phyloP scores from a whole-genome alignment of 1,140 invertebrate genomes.

The Psilanteris sp. region DNA sequence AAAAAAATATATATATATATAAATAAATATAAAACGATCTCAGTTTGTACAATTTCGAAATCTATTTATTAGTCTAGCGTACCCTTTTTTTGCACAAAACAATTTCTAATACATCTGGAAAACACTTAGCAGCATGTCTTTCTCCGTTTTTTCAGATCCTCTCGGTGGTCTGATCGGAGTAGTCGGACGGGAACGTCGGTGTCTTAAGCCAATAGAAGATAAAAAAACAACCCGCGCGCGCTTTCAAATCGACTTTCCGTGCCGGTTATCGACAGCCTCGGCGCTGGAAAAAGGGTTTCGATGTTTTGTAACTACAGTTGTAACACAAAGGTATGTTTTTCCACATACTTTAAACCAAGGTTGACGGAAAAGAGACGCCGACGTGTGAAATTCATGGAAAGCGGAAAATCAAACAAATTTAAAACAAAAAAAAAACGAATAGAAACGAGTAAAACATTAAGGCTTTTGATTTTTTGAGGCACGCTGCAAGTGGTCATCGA shows the following conservation, averaged over 20 bases:
- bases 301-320: slow-evolving; percentile 50
- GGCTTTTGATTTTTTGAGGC: slow-evolving; percentile 8
- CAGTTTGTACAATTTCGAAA: too few species aligned
- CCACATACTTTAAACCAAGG: slow-evolving; percentile 18
- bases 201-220: slow-evolving; percentile 50
- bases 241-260: slow-evolving; percentile 12
- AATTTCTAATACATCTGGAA: too few species aligned
- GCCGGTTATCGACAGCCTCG: slow-evolving; percentile 23
- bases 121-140: too few species aligned
- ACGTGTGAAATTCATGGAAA: slow-evolving; percentile 29
- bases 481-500: slow-evolving; percentile 1
- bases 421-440: slow-evolving; percentile 6
- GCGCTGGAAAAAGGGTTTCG: slow-evolving; percentile 60
- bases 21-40: too few species aligned
- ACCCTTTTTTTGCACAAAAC: too few species aligned
- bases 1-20: too few species aligned
- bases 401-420: slow-evolving; percentile 6
- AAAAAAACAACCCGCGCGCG: slow-evolving; percentile 32
- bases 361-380: slow-evolving; percentile 27
- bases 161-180: too few species aligned
- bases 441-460: background rate
- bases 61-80: too few species aligned
- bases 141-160: too few species aligned
- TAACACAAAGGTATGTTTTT: slow-evolving; percentile 17
- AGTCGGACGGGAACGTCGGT: slow-evolving; percentile 27